Conservation (phyloP, 2,113 vertebrate genomes). For the Athene cunicularia region DNA sequence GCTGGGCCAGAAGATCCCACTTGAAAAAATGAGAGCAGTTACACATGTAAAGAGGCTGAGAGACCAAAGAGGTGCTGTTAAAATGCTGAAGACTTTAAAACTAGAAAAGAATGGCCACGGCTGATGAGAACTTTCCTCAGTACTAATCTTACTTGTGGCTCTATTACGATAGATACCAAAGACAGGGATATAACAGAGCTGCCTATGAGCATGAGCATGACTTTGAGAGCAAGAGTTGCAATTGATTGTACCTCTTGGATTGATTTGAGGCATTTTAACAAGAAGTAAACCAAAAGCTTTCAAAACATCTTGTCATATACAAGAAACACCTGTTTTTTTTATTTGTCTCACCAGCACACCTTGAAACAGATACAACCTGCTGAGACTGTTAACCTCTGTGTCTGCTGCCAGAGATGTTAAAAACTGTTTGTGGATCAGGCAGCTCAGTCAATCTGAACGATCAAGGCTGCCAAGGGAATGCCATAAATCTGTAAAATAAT, state of each 20-base stretch:
- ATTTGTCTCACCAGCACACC: not conserved
- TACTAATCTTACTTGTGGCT: not conserved
- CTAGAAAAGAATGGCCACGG: rapidly evolving
- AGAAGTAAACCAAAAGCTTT: not conserved
- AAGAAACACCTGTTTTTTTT: not conserved
- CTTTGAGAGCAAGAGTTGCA: not conserved
- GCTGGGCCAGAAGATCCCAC: not conserved
- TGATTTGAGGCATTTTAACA: not conserved
- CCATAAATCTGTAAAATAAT: not conserved
- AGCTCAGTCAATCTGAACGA: not conserved
- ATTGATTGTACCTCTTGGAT: not conserved
- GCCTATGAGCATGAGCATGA: not conserved
- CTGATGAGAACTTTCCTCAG: not conserved
- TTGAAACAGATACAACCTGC: not conserved
- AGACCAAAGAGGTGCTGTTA: not conserved
- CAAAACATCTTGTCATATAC: not conserved
- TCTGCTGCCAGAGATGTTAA: not conserved
- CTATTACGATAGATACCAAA: not conserved
- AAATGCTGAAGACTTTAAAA: not conserved
- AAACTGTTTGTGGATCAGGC: not conserved
- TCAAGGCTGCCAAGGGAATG: not conserved
- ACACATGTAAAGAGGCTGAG: not conserved
- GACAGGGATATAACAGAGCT: not conserved
- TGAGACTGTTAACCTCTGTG: not conserved
- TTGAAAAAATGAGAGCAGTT: not conserved